Evolutionary conservation across 2,113 vertebrate species (phyloP), one percentile per base, ranked within the genome.

Genomic region (Amazona vittata): DNA sequence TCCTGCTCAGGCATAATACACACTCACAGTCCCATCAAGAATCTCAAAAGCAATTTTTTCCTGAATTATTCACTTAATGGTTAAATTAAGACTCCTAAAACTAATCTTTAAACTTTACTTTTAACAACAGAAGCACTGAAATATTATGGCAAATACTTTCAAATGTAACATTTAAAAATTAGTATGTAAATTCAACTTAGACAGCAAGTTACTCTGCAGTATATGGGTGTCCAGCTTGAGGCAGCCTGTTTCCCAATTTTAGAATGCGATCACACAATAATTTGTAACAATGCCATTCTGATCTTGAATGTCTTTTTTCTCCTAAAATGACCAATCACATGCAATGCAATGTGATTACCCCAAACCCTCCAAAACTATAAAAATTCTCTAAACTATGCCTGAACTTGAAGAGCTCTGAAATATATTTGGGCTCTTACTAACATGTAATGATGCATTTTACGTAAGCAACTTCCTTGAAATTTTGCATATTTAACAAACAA

Each of bases 361-460:
- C 29, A 69, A 80, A 57, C 18, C 6, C 20, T 81, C 46, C 35
- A 50, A 62, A 96, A 69, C 25, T 35, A 3, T 26, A 94, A 77
- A 53, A 91, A 85, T 63, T 85, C 55, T 63, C n/a, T 86, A 91
- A 87, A 15, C 1, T 26, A 78, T 46, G n/a, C 64, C 83, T 93
- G 86, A 96, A 92, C 39, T 95, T 93, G 35, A 77, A 80, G 25
- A 74, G 62, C 26, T 89, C 55, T 47, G 44, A 91, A 96, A 93
- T 82, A 95, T 87, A 91, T 77, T 62, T 75, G 82, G 35, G 64
- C 90, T 84, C 93, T 94, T 93, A 93, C 83, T 73, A 67, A 37
- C 39, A 26, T 35, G 39, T 82, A 77, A 35, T 49, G 24, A 67
- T 28, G 2, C 35, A 7, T n/a, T 92, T 47, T 41, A 69, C 8